phyloP scores from a whole-genome alignment of 2,888 invertebrate species.

The Ornithoptera alexandrae region DNA sequence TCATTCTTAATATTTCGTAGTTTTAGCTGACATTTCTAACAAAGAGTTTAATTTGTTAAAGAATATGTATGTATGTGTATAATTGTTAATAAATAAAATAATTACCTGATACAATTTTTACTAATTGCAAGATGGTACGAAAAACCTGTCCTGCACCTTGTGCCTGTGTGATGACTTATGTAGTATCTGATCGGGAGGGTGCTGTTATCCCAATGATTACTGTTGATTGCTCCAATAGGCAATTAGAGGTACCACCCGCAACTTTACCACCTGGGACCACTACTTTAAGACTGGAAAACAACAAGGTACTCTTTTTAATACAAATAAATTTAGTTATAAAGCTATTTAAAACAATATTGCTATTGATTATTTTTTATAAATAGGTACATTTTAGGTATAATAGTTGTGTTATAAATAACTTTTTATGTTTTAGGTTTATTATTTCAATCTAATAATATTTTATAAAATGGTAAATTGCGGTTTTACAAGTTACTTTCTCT shows the following conservation, averaged over 20 bases:
- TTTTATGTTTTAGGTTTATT: too few species aligned
- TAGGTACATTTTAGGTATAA: too few species aligned
- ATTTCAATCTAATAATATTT: too few species aligned
- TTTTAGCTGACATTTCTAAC: too few species aligned
- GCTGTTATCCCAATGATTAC: slow-evolving; percentile 82
- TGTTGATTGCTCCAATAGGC: slow-evolving; percentile 83
- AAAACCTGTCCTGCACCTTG: slow-evolving; percentile 82
- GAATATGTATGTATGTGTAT: not conserved
- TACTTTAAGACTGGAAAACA: slow-evolving; percentile 82
- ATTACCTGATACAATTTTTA: not conserved
- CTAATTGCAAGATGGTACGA: slow-evolving; percentile 66
- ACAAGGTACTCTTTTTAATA: slow-evolving; percentile 75
- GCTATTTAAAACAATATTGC: too few species aligned
- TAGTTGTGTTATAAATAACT: too few species aligned
- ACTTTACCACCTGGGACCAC: slow-evolving; percentile 83
- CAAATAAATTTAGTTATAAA: too few species aligned
- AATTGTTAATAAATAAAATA: not conserved
- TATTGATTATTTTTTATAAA: too few species aligned
- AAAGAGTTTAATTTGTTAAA: not conserved
- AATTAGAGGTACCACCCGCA: slow-evolving; percentile 79
- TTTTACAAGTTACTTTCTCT: too few species aligned
- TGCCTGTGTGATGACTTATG: slow-evolving; percentile 82
- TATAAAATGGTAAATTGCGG: too few species aligned
- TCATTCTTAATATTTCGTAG: too few species aligned
- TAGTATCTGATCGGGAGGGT: slow-evolving; percentile 75